Evolutionary conservation across 2,888 invertebrate genomes (phyloP).

Genomic region (Monochamus alternatus): DNA sequence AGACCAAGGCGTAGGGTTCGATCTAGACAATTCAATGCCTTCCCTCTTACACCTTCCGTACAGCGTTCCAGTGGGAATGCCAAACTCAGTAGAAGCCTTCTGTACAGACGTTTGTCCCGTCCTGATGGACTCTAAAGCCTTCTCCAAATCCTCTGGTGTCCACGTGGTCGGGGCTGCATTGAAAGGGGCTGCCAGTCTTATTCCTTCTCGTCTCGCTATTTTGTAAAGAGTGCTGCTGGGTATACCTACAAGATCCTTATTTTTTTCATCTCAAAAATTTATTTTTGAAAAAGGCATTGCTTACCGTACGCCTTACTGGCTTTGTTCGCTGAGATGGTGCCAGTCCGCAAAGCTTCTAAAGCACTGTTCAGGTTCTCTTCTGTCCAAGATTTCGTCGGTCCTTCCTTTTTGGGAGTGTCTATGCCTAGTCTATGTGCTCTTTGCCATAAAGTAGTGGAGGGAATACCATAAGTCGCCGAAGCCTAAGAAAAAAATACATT

Average conservation of each 20-base stretch:
- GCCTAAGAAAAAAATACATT: slow-evolving; percentile 72
- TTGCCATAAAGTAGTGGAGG: slow-evolving; percentile 93
- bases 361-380: slow-evolving; percentile 88
- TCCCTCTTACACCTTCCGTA: slow-evolving; percentile 92
- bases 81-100: slow-evolving; percentile 88
- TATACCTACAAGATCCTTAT: slow-evolving; percentile 74
- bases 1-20: slow-evolving; percentile 95
- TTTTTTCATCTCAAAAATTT: slow-evolving; percentile 13
- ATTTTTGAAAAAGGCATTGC: slow-evolving; percentile 21
- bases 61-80: slow-evolving; percentile 90
- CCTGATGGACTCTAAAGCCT: slow-evolving; percentile 87
- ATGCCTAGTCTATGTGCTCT: slow-evolving; percentile 91
- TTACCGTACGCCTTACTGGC: slow-evolving; percentile 90
- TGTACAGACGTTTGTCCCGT: slow-evolving; percentile 88
- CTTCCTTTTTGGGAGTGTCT: slow-evolving; percentile 93
- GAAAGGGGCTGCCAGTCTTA: slow-evolving; percentile 90
- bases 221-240: slow-evolving; percentile 94
- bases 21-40: slow-evolving; percentile 90
- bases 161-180: slow-evolving; percentile 92
- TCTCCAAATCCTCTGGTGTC: slow-evolving; percentile 88
- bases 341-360: slow-evolving; percentile 86
- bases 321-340: slow-evolving; percentile 91
- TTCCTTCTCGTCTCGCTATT: slow-evolving; percentile 91
- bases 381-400: slow-evolving; percentile 90
- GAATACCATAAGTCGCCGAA: slow-evolving; percentile 89